Percentiles rank a stretch among this genome's conserved stretches.
phyloP scores from a whole-genome alignment of 1,140 invertebrate species.

The Aphis craccivora region DNA sequence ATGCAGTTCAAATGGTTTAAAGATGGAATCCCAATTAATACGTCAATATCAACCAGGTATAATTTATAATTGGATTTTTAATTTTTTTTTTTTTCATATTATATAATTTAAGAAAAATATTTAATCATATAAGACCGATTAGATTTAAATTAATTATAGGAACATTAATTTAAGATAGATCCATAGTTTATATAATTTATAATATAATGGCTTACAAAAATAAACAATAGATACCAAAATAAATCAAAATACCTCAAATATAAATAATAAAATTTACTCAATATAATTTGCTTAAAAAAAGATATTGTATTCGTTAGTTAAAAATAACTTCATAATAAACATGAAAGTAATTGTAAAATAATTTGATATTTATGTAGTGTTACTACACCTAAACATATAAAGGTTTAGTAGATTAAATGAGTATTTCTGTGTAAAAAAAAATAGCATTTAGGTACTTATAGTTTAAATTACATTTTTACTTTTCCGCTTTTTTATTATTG shows the following conservation, averaged over 20 bases:
- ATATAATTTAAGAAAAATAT: background rate
- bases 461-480: background rate
- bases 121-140: background rate
- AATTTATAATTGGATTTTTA: slow-evolving; percentile 25
- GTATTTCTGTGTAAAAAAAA: background rate
- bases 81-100: background rate
- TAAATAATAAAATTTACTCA: too few species aligned
- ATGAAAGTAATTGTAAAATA: too few species aligned
- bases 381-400: too few species aligned
- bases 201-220: too few species aligned
- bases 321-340: too few species aligned
- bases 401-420: too few species aligned
- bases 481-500: background rate
- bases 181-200: too few species aligned
- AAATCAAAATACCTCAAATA: too few species aligned
- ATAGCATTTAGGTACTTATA: background rate
- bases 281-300: too few species aligned
- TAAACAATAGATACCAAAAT: too few species aligned
- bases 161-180: background rate
- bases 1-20: slow-evolving; percentile 83
- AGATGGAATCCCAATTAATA: slow-evolving; percentile 77
- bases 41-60: slow-evolving; percentile 75
- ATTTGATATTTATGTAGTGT: too few species aligned
- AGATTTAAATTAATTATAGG: background rate
- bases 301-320: too few species aligned